These are phyloP conservation scores for Caenorhabditis briggsae DNA, from an alignment of 1,140 invertebrate genomes.

Conservation along the genomic window DNA sequence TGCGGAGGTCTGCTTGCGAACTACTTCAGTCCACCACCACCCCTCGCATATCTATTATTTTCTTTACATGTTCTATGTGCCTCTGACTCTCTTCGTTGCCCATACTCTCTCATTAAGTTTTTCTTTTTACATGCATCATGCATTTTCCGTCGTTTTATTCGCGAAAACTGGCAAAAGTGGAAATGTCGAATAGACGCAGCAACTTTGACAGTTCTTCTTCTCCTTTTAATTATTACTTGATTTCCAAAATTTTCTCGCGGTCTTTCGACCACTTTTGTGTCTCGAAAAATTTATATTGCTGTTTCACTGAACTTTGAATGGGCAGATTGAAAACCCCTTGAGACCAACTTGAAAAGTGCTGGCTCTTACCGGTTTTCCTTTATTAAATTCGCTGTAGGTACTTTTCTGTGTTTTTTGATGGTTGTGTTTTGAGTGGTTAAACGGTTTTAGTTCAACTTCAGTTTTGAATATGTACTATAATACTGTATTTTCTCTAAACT, in stretches of 20 bases:
- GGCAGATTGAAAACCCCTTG: too few species aligned
- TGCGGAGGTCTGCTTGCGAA: not conserved
- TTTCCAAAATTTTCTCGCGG: conserved; percentile 14
- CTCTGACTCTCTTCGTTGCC: not conserved
- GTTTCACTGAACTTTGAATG: conserved; percentile 22
- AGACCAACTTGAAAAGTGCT: not conserved
- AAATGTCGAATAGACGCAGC: not conserved
- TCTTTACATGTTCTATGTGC: not conserved
- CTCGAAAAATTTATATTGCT: not conserved
- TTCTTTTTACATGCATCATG: conserved; percentile 19
- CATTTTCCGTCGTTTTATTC: not conserved
- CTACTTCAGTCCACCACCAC: not conserved
- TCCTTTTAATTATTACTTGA: conserved; percentile 7
- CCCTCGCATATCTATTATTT: not conserved
- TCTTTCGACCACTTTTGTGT: not conserved
- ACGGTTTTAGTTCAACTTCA: conserved; percentile 12
- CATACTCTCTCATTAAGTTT: not conserved
- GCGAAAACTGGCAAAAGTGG: not conserved
- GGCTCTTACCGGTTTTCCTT: not conserved
- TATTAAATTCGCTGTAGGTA: not conserved
- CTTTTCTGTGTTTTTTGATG: not conserved
- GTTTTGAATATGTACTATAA: not conserved
- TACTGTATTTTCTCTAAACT: too few species aligned
- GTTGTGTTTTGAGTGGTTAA: conserved; percentile 11
- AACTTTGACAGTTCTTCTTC: conserved; percentile 1